Evolutionary conservation across 2,797 vertebrate species (phyloP).

Genomic region (Acipenser transmontanus): DNA sequence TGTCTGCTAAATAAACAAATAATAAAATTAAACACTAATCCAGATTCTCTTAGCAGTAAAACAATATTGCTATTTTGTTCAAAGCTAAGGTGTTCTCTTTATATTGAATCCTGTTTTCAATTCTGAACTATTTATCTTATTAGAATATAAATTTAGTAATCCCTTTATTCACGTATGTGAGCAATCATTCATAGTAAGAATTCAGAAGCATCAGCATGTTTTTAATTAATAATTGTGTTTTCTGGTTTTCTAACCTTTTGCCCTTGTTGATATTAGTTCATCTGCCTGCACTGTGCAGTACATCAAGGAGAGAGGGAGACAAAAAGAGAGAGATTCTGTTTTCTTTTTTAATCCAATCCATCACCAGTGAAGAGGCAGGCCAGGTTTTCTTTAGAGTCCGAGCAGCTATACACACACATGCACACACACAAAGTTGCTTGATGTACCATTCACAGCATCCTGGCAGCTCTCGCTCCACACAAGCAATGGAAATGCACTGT

Average conservation of each 20-base stretch:
- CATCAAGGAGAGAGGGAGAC: no score
- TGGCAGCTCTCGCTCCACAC: constrained; percentile 58
- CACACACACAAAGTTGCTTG: constrained; percentile 66
- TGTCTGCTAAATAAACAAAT: no score
- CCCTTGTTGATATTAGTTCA: not conserved
- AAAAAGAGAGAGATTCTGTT: not conserved
- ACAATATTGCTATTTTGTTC: no score
- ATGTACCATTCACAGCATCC: constrained; percentile 67
- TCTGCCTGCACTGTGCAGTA: not conserved
- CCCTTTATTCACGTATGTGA: not conserved
- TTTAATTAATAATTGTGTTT: not conserved
- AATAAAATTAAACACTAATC: no score
- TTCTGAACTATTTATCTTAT: not conserved
- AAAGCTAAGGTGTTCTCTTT: no score
- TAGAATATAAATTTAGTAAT: not conserved
- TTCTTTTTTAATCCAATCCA: constrained; percentile 46
- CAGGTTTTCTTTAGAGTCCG: constrained; percentile 64
- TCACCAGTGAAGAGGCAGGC: constrained; percentile 51
- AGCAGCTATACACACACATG: constrained; percentile 22
- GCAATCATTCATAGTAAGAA: not conserved
- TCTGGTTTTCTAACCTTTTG: not conserved
- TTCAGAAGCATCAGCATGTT: not conserved
- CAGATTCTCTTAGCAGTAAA: no score
- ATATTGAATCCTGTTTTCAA: no score
- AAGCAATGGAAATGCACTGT: constrained; percentile 70